Conservation (phyloP, 1,140 invertebrate genomes). For the Pseudoatta argentina region DNA sequence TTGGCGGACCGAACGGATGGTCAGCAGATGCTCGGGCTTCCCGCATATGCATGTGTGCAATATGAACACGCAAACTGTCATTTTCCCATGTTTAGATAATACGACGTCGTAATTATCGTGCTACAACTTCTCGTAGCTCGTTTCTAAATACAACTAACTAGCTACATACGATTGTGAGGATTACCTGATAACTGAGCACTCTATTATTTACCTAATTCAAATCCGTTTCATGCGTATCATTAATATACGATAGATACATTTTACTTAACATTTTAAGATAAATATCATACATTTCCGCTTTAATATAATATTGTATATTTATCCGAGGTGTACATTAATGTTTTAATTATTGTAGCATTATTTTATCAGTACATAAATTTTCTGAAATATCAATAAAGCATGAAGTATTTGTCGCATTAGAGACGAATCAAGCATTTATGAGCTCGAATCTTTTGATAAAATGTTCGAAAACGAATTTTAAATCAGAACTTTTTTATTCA, state of each 20-base stretch:
- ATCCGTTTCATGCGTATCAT: neutral
- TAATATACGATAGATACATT: neutral
- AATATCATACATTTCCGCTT: too few relatives aligned
- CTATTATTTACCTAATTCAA: neutral
- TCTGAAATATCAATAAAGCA: neutral
- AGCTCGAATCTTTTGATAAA: too few relatives aligned
- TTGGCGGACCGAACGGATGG: slow-evolving; percentile 79
- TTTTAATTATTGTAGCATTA: neutral
- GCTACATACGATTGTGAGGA: neutral
- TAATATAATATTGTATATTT: neutral
- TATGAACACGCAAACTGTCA: slow-evolving; percentile 34
- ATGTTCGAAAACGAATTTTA: too few relatives aligned
- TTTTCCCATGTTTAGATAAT: slow-evolving; percentile 48
- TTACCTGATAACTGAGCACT: neutral
- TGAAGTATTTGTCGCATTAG: neutral
- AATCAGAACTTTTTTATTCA: too few relatives aligned
- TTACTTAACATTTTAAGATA: too few relatives aligned
- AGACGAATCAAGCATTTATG: too few relatives aligned
- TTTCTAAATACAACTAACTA: neutral
- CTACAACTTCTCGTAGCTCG: neutral
- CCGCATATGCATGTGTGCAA: slow-evolving; percentile 55
- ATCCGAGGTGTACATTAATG: neutral
- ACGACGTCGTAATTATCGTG: neutral
- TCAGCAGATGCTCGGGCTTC: slow-evolving; percentile 78
- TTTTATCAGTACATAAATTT: neutral